These are phyloP conservation scores for Entomobrya multifasciata DNA, from an alignment of 2,888 invertebrate species.

Conservation along the genomic window DNA sequence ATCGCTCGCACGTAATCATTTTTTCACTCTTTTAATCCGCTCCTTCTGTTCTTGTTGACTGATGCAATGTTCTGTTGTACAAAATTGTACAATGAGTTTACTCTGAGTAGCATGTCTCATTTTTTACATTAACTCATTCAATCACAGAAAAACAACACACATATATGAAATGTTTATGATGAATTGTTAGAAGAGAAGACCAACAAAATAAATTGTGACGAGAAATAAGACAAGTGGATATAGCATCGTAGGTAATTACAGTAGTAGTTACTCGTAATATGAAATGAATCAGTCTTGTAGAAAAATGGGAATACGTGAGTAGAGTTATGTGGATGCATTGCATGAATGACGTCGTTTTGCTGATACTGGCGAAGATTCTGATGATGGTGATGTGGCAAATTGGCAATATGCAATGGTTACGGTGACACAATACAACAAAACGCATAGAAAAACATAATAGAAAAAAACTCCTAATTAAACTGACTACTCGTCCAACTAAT, in stretches of 20 bases:
- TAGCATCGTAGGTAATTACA: slow-evolving; percentile 46
- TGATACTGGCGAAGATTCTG: too few species aligned
- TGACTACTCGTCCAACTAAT: slow-evolving; percentile 19
- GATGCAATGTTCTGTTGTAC: too few species aligned
- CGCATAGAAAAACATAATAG: background rate
- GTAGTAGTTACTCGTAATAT: background rate
- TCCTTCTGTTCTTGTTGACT: background rate
- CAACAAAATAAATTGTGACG: background rate
- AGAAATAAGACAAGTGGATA: background rate
- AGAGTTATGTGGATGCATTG: background rate
- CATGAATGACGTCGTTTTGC: too few species aligned
- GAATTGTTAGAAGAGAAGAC: background rate
- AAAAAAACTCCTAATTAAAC: slow-evolving; percentile 55
- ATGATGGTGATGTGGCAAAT: slow-evolving; percentile 5
- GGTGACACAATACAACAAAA: background rate
- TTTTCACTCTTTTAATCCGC: background rate
- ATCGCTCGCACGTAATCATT: slow-evolving; percentile 5
- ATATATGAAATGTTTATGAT: background rate
- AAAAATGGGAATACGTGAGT: background rate
- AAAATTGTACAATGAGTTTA: too few species aligned
- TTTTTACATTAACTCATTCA: slow-evolving; percentile 12
- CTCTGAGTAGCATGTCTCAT: background rate
- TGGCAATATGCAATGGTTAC: background rate
- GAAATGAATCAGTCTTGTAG: background rate
- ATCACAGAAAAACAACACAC: slow-evolving; percentile 2